Conservation (phyloP, 2,888 invertebrate genomes). For the Cheilosia soror region DNA sequence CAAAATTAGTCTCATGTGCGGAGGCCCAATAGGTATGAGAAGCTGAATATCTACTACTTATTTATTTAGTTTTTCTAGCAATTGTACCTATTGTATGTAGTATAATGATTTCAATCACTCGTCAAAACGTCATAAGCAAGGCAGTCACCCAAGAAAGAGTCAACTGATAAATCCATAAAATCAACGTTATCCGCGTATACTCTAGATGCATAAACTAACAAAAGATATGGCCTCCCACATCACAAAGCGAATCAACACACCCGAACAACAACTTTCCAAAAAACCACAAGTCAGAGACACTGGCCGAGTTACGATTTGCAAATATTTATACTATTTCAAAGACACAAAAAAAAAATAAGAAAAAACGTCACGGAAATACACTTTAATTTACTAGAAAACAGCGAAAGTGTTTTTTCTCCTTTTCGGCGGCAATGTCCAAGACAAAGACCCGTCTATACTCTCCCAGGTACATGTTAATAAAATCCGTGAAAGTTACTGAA, state of each 20-base stretch:
- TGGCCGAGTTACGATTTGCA: slow-evolving; percentile 36
- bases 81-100: too few relatives aligned
- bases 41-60: too few relatives aligned
- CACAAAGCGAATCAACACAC: slow-evolving; percentile 2
- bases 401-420: slow-evolving; percentile 59
- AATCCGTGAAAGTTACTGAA: slow-evolving; percentile 53
- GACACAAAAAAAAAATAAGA: slow-evolving; percentile 1
- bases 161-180: not conserved
- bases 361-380: slow-evolving; percentile 36
- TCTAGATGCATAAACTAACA: slow-evolving; percentile 42
- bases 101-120: too few relatives aligned
- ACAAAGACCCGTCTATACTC: slow-evolving; percentile 12
- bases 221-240: slow-evolving; percentile 17
- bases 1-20: too few relatives aligned
- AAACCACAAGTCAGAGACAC: slow-evolving; percentile 33
- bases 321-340: slow-evolving; percentile 53
- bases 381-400: slow-evolving; percentile 52
- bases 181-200: slow-evolving; percentile 23
- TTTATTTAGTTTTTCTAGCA: too few relatives aligned
- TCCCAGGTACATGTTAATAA: not conserved
- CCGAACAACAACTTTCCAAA: slow-evolving; percentile 58
- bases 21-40: too few relatives aligned
- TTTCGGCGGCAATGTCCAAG: slow-evolving; percentile 8
- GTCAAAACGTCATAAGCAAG: too few relatives aligned
- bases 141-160: too few relatives aligned